A percentile compares a stretch with the other conserved stretches of the same genome.
Conservation (phyloP, 2,113 vertebrate genomes). For the Psilopsiagon aurifrons region DNA sequence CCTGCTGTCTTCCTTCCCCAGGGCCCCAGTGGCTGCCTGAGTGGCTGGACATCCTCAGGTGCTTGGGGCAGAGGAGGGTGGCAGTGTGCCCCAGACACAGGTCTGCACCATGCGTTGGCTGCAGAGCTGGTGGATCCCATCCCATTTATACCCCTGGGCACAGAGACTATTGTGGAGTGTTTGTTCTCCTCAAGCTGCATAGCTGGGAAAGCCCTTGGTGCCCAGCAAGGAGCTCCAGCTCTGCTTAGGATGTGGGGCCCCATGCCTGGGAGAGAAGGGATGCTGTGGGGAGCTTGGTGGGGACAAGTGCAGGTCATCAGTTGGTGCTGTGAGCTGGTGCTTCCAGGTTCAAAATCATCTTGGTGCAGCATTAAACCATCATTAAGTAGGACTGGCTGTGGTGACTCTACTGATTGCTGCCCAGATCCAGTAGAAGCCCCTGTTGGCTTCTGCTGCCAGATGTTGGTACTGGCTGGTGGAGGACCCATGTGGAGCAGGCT, state of each 20-base stretch:
- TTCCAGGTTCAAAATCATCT: neutral
- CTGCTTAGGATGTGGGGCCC: fast-evolving
- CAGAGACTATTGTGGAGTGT: neutral
- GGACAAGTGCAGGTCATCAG: neutral
- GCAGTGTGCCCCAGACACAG: neutral
- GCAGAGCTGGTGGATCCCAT: neutral
- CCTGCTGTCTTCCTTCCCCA: neutral
- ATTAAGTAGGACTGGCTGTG: neutral
- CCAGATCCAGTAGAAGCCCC: neutral
- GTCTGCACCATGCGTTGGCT: fast-evolving
- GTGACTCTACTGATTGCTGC: neutral
- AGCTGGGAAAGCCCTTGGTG: neutral
- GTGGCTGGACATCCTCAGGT: neutral
- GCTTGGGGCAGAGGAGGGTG: neutral
- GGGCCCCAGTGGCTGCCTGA: fast-evolving
- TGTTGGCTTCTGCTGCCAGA: neutral
- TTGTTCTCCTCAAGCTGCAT: neutral
- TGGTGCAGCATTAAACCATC: neutral
- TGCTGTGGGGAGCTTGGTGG: neutral
- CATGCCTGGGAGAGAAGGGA: neutral
- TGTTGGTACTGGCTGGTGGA: neutral
- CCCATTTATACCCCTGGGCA: neutral
- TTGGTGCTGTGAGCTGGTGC: neutral
- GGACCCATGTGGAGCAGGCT: fast-evolving
- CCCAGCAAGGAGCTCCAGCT: neutral